Evolutionary conservation across 1,140 invertebrate species (phyloP).

Genomic region (Nomia melanderi): DNA sequence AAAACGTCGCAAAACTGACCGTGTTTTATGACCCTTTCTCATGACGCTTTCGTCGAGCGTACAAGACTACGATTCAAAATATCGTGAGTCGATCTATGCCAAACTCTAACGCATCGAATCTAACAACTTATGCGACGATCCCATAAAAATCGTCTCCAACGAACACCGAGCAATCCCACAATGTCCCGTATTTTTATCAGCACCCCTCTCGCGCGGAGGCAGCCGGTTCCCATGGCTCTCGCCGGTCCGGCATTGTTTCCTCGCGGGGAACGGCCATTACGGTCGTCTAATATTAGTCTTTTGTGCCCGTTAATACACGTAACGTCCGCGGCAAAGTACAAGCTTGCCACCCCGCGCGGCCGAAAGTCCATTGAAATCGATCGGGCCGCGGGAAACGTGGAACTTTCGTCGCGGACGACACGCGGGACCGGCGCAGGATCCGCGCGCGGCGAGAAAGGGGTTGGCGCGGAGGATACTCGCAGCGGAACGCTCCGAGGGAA

Average conservation of each 20-base stretch:
- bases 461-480: neutral
- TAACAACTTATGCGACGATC: too few relatives aligned
- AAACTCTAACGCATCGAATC: too few relatives aligned
- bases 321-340: neutral
- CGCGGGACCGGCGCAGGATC: neutral
- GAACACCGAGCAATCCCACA: neutral
- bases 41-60: too few relatives aligned
- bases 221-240: neutral
- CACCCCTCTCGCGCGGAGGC: neutral
- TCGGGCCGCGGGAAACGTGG: neutral
- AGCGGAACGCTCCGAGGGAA: neutral
- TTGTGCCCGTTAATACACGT: slow-evolving; percentile 5
- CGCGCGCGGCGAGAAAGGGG: neutral
- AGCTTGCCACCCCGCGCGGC: neutral
- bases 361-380: neutral
- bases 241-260: neutral
- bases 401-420: neutral
- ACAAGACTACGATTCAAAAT: too few relatives aligned
- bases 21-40: too few relatives aligned
- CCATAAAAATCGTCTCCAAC: neutral
- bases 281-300: neutral
- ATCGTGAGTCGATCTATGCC: too few relatives aligned
- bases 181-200: slow-evolving; percentile 1
- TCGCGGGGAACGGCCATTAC: neutral
- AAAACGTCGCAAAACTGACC: too few relatives aligned